A percentile compares a stretch with the other conserved stretches of the same genome.
phyloP scores from a whole-genome alignment of 1,140 invertebrate genomes.

The Armadillidium nasatum region DNA sequence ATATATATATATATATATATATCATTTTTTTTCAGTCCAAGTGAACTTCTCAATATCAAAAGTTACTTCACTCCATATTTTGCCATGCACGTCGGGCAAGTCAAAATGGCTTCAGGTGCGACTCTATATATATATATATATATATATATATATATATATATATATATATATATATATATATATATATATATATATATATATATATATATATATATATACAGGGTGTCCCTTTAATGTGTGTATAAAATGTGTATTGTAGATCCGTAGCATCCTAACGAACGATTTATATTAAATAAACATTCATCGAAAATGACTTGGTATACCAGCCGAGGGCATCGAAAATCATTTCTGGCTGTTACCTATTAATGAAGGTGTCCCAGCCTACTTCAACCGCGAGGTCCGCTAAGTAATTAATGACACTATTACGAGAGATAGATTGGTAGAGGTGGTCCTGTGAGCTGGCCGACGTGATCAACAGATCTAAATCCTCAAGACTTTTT shows the following conservation, averaged over 20 bases:
- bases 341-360: too few species aligned
- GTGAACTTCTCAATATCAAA: slow-evolving; percentile 32
- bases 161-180: neutral
- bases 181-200: neutral
- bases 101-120: slow-evolving; percentile 39
- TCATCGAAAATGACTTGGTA: too few species aligned
- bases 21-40: slow-evolving; percentile 20
- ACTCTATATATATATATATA: neutral
- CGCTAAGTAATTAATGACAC: neutral
- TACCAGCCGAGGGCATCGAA: too few species aligned
- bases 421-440: neutral
- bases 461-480: too few species aligned
- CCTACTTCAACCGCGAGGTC: too few species aligned
- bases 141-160: neutral
- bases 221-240: too few species aligned
- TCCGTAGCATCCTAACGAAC: too few species aligned
- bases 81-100: slow-evolving; percentile 31
- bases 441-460: neutral
- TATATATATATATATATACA: neutral
- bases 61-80: slow-evolving; percentile 37
- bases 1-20: neutral
- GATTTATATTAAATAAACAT: too few species aligned
- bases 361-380: too few species aligned
- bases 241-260: too few species aligned
- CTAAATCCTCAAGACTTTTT: too few species aligned